Percentiles rank a stretch among this genome's conserved stretches.
Conservation (phyloP, 2,113 vertebrate species). For the Melanocharis versteri region DNA sequence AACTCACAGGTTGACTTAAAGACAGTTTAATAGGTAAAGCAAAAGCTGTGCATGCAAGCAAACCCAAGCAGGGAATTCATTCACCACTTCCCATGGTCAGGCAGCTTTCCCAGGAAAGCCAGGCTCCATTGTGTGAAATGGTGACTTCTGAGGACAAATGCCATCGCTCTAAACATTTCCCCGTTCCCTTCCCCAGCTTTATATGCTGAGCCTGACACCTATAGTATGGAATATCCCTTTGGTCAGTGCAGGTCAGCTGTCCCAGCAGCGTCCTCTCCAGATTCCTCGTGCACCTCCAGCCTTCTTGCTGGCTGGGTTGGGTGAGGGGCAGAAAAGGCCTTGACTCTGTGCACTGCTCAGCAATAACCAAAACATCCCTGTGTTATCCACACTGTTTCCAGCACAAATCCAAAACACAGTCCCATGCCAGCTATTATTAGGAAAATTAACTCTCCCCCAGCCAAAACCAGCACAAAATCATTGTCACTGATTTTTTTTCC, state of each 20-base stretch:
- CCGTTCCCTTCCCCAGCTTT: neutral
- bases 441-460: neutral
- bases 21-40: neutral
- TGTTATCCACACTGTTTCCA: neutral
- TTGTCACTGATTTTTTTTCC: neutral
- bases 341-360: neutral
- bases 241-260: neutral
- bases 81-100: neutral
- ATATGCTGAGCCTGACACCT: neutral
- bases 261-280: neutral
- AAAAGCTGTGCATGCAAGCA: neutral
- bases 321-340: neutral
- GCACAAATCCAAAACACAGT: neutral
- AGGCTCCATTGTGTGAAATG: rapidly evolving
- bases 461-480: neutral
- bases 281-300: neutral
- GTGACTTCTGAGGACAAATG: neutral
- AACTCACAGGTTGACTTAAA: neutral
- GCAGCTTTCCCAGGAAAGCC: neutral
- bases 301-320: neutral
- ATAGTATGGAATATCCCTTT: neutral
- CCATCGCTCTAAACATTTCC: rapidly evolving
- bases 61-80: neutral
- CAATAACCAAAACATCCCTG: neutral
- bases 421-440: neutral